Evolutionary conservation across 1,140 invertebrate genomes (phyloP).

Genomic region (Cardiocondyla obscurior): DNA sequence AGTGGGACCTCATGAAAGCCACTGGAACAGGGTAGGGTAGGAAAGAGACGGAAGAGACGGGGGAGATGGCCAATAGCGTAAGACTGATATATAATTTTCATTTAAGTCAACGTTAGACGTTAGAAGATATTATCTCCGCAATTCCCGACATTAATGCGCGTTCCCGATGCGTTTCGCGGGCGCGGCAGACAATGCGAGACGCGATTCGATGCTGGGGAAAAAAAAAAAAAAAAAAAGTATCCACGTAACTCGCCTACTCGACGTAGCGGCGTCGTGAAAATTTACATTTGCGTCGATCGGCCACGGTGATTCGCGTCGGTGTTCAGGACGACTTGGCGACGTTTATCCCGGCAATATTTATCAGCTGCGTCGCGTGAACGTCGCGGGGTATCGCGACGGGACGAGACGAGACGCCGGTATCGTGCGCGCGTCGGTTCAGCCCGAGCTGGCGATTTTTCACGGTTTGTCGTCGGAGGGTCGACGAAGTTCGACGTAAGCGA

Average conservation of each 20-base stretch:
- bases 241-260: no score
- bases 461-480: neutral
- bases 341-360: no score
- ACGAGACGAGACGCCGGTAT: neutral
- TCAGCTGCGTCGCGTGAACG: neutral
- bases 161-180: neutral
- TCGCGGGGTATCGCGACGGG: neutral
- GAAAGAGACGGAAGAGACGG: slow-evolving; percentile 49
- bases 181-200: neutral
- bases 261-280: no score
- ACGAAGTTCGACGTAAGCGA: slow-evolving; percentile 25
- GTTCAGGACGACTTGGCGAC: neutral
- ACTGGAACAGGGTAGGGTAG: slow-evolving; percentile 51
- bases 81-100: slow-evolving; percentile 15
- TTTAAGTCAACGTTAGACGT: neutral
- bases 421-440: neutral
- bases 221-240: no score
- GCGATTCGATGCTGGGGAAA: no score
- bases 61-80: slow-evolving; percentile 63
- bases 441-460: neutral
- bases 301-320: neutral
- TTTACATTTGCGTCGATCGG: no score
- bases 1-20: slow-evolving; percentile 63
- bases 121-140: neutral
- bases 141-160: neutral